Evolutionary conservation across 2,888 invertebrate species (phyloP), one percentile per base, ranked within the genome.

Genomic region (Nemotelus pantherinus): DNA sequence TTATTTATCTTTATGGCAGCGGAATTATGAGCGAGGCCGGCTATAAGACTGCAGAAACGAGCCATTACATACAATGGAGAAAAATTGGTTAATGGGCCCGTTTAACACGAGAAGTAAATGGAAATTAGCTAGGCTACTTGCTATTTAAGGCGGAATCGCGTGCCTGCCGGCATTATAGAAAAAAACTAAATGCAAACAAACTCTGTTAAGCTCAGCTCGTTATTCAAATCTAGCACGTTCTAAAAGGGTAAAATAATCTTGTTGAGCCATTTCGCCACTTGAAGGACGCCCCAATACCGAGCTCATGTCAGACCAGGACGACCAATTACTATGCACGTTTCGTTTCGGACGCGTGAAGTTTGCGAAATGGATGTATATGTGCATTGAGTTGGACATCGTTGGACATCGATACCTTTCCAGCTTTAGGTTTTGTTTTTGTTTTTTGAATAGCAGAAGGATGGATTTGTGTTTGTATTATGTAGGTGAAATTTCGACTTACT

Each of bases 1-100:
- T 70, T 70, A 44, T 70, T 70, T 70, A 70, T 70, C 70, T 70
- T 70, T 70, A 70, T 70, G 70, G 55, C 70, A 55, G 55, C 44
- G 55, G 70, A 44, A 70, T 70, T 70, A 70, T 55, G 55, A 70
- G 55, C 74, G 50, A 60, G 74, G 25, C 74, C 50, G 60, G 74
- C 41, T 47, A 74, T 63, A 63, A 74, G n/a, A 60, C 63, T 74
- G 74, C 74, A 74, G 63, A 63, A 74, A 48, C 63, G 41, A 60
- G 60, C 48, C 74, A 60, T 74, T 60, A 60, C 60, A 53, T 55
- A 55, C 74, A 47, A 60, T 3, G 44, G 74, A 63, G 39, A 60
- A 63, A 74, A 74, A 74, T 74, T 74, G 74, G 74, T 63, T 74
- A 74, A 74, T 74, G 74, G 74, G 60, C 74, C 63, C 74, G 63